Base-by-base conservation (phyloP, 1,140 invertebrate species). In the Coelopa frigida region DNA sequence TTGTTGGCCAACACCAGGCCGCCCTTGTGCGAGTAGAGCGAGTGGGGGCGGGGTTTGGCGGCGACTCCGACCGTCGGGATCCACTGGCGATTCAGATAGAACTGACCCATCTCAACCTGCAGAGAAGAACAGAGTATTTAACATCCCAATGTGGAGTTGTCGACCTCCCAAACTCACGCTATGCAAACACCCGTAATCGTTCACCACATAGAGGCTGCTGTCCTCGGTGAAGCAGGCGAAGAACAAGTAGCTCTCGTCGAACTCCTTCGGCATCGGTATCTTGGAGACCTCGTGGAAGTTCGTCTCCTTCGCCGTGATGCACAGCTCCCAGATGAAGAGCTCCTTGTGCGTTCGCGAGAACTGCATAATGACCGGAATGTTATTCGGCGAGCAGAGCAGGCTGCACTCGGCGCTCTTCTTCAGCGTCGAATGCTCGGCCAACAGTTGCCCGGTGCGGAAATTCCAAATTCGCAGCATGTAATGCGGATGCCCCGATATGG, bases 301-400 rank as follows among this genome's bases (percentile, higher is more conserved):
- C 8, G 26, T 40, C 2, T 22, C 33, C 7, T 26, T 24, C 1
- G 47, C 24, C 0, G 42, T 22, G 22, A 24, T 27, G 51, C 8
- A 50, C n/a, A 62, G 51, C 20, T 65, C 53, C 32, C 62, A 65
- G 41, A 49, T 49, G 0, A 57, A 5, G 12, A 66, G 31, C 12
- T 49, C 39, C 49, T 53, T 51, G 5, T 54, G 35, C 22, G 44
- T 47, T 21, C 54, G 50, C n/a, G 61, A 35, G 15, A 50, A 59
- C 39, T 57, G 59, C 10, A 61, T 50, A 20, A 66, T 56, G 12
- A 37, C 39, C 5, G 62, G 62, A 51, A 37, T 17, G 22, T 50
- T 15, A 11, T 31, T 12, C 4, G 22, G 22, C 41, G 39, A 20
- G 56, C 14, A 45, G 0, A 15, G 1, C 3, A 62, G 1, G 1